phyloP scores from a whole-genome alignment of 2,888 invertebrate species.

The Conops quadrifasciatus region DNA sequence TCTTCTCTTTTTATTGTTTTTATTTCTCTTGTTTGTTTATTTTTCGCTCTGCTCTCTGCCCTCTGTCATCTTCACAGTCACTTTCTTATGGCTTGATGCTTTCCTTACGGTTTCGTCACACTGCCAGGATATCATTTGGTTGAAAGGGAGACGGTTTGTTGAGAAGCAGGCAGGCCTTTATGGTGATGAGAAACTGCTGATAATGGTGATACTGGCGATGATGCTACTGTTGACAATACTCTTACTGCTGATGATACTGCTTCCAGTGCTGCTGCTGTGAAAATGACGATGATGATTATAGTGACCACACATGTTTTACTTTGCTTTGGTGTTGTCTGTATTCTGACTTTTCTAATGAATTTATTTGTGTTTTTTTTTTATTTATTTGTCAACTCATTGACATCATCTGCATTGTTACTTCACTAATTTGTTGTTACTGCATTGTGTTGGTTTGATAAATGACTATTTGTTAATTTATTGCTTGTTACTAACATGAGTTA shows the following conservation, averaged over 20 bases:
- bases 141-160: background rate
- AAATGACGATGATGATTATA: background rate
- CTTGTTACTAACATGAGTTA: background rate
- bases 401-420: slow-evolving; percentile 19
- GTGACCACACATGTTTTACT: too few relatives aligned
- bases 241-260: background rate
- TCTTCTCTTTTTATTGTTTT: too few relatives aligned
- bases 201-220: background rate
- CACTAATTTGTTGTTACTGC: background rate
- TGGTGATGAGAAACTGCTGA: background rate
- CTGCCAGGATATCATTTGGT: background rate
- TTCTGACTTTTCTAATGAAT: too few relatives aligned
- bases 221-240: background rate
- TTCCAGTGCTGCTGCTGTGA: background rate
- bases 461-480: slow-evolving; percentile 19
- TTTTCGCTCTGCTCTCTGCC: background rate
- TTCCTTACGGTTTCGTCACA: background rate
- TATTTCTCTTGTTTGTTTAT: background rate
- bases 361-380: background rate
- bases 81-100: background rate
- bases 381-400: background rate
- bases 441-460: background rate
- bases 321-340: too few relatives aligned
- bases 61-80: background rate
- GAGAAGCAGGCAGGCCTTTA: too few relatives aligned